These are phyloP conservation scores for Perognathus longimembris DNA, from an alignment of 2,113 vertebrate species.

Conservation along the genomic window DNA sequence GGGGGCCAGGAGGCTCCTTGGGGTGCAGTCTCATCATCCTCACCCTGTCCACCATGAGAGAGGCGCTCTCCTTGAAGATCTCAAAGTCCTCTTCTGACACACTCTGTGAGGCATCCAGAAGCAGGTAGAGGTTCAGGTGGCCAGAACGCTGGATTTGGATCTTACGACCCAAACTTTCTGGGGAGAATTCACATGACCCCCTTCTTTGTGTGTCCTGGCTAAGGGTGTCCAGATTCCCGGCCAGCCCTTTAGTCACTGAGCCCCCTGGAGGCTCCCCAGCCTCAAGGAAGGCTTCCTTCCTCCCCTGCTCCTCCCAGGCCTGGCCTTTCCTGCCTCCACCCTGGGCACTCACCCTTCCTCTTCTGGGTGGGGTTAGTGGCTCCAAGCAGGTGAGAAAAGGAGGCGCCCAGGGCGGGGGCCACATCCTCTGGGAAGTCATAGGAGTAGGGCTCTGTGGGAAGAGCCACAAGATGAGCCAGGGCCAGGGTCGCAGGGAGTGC, in stretches of 20 bases:
- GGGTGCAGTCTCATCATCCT: neutral
- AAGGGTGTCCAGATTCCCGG: neutral
- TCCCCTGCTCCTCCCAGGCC: neutral
- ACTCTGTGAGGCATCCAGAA: slow-evolving; percentile 92
- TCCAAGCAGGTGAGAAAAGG: slow-evolving; percentile 88
- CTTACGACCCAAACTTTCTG: slow-evolving; percentile 77
- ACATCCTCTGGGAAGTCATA: slow-evolving; percentile 90
- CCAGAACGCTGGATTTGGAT: slow-evolving; percentile 84
- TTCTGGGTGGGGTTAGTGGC: slow-evolving; percentile 74
- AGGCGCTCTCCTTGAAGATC: slow-evolving; percentile 81
- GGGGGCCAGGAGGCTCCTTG: neutral
- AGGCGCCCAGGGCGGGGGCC: slow-evolving; percentile 86
- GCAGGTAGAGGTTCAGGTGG: slow-evolving; percentile 89
- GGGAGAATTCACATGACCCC: neutral
- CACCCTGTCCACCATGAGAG: slow-evolving; percentile 89
- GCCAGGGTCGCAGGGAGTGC: too few species aligned
- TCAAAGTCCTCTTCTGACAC: slow-evolving; percentile 83
- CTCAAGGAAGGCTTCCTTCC: neutral
- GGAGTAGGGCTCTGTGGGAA: slow-evolving; percentile 83
- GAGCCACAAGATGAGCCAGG: neutral
- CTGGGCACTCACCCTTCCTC: slow-evolving; percentile 2
- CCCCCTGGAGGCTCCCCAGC: neutral
- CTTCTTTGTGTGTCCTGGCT: neutral
- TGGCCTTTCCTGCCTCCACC: neutral
- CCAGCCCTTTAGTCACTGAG: neutral